phyloP scores from a whole-genome alignment of 2,113 vertebrate species.

The Limnothrissa miodon region DNA sequence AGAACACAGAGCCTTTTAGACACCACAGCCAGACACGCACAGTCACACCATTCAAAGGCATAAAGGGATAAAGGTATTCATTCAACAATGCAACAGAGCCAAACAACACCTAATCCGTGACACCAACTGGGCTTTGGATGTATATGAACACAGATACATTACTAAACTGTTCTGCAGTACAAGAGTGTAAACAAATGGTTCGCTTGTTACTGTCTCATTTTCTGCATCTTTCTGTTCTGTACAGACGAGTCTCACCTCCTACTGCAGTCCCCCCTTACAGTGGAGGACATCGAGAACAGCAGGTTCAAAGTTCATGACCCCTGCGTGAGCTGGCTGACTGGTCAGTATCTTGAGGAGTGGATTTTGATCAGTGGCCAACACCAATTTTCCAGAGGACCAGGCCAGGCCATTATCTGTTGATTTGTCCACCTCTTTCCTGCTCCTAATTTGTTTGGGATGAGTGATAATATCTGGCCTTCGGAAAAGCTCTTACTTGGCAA shows the following conservation, averaged over 20 bases:
- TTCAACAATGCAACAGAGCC: not conserved
- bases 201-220: not conserved
- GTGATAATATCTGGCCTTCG: not conserved
- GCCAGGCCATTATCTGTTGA: not conserved
- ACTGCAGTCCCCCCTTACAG: constrained; percentile 64
- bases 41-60: not conserved
- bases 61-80: not conserved
- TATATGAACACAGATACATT: not conserved
- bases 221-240: not conserved
- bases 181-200: not conserved
- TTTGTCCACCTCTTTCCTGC: not conserved
- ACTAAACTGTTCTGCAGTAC: not conserved
- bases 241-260: constrained; percentile 70
- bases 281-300: constrained; percentile 72
- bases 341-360: constrained; percentile 52
- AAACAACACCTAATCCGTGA: not conserved
- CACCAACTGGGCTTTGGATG: not conserved
- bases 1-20: not conserved
- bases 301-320: constrained; percentile 70
- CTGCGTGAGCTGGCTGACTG: constrained; percentile 67
- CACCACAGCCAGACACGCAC: constrained; percentile 16
- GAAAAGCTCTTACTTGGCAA: not conserved
- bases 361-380: not conserved
- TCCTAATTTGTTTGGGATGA: not conserved
- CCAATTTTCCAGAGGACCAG: not conserved